Evolutionary conservation across 1,140 invertebrate species (phyloP), one percentile per base, ranked within the genome.

Genomic region (Aphidius ervi): DNA sequence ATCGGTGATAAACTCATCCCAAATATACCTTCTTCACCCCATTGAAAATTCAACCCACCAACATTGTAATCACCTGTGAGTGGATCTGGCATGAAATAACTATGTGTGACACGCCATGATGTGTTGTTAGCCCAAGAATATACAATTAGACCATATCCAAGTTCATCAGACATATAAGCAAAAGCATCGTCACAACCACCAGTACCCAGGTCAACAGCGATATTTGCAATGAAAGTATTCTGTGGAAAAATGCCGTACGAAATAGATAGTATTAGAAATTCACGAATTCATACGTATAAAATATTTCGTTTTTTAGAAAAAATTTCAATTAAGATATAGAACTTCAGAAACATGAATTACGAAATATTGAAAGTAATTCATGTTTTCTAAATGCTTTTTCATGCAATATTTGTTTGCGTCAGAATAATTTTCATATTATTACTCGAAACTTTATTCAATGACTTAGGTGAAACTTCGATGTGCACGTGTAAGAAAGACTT

Each of bases 141-240:
- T 4, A 86, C 84, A 43, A 93, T 87, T 3, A 93, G 71, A 2
- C 89, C 90, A 66, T 92, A 92, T 10, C 89, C 89, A 2, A 91
- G 75, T 72, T 92, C 90, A 68, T 93, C 90, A 0, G 89, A 89
- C 74, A 91, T 86, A 66, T 93, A 93, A 3, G 89, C 89, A 67
- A 84, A 89, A 0, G 86, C 85, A 68, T 93, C 89, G 0, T 91
- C 86, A 69, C 90, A 92, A 45, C 78, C 84, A 45, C 71, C 73
- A 64, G 83, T 82, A 48, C 89, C 89, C 56, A 90, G 80, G 64
- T 93, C 90, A 1, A 92, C 82, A 3, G 87, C 89, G 55, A 92
- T 91, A 65, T 92, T 93, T 9, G 90, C 89, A 41, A 92, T 91
- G 71, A 92, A 92, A 1, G 90, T 91, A 23, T 86, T 84, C 52